These are phyloP conservation scores for Lepilemur septentrionalis DNA, from an alignment of 2,797 vertebrate species.

Conservation along the genomic window DNA sequence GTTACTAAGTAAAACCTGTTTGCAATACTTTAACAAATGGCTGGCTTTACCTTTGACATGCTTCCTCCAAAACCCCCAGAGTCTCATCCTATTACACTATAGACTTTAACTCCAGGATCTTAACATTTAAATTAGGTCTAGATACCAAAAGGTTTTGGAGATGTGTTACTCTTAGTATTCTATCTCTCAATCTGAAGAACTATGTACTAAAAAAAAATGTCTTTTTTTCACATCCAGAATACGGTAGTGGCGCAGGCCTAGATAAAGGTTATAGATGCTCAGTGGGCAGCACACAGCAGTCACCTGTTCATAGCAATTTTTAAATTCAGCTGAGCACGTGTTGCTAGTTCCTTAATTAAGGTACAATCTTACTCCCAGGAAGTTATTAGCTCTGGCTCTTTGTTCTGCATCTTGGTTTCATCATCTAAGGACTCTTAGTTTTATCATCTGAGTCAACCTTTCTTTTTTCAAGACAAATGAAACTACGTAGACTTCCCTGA, in stretches of 20 bases:
- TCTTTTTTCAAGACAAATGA: background rate
- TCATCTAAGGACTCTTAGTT: background rate
- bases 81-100: background rate
- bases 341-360: background rate
- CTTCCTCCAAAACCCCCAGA: background rate
- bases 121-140: background rate
- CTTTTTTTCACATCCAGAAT: background rate
- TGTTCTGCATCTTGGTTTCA: background rate
- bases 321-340: background rate
- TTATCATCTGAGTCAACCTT: background rate
- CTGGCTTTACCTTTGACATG: background rate
- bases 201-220: background rate
- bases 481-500: background rate
- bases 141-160: background rate
- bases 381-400: background rate
- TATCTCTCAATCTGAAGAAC: background rate
- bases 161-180: background rate
- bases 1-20: background rate
- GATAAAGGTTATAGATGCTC: background rate
- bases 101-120: background rate
- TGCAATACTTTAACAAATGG: background rate
- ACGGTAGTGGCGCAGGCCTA: rapidly evolving
- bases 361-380: background rate
- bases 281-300: background rate
- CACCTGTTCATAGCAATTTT: background rate